Base-by-base conservation (phyloP, 1,140 invertebrate species). In the Drosophila sechellia region DNA sequence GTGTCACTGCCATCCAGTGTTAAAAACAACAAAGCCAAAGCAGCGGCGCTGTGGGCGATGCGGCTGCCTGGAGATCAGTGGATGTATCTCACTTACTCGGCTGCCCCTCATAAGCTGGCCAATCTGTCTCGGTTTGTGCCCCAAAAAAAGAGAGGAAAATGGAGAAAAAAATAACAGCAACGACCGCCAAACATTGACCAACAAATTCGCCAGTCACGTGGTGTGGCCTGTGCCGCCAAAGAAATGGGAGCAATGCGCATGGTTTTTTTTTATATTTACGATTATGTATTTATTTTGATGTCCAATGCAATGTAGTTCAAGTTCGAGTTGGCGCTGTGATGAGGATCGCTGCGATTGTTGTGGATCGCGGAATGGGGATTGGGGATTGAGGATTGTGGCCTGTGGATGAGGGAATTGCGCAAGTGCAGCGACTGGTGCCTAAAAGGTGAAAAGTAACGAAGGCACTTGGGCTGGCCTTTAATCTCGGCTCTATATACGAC, bases 241-340 rank as follows among this genome's bases (percentile, higher is more conserved):
- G 48, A 79, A 87, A 87, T 87, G 84, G 76, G 83, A 79, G 79
- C 83, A 86, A 81, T 81, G 58, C n/a, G 60, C 71, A 58, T 42
- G 50, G 64, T 70, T 69, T 22, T 22, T 20, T 22, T 22, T 70
- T 70, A 49, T 69, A 69, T 69, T 66, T 68, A 69, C 57, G 69
- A 68, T 81, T 78, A 75, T 86, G 64, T 70, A 70, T 69, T 70
- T 46, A 55, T 86, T 85, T 75, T 66, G 75, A 86, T 86, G 68
- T 70, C 81, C 73, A 77, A 58, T 76, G 78, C 83, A 59, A 86
- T 86, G 58, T 87, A 89, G 83, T 89, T 87, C 83, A 87, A 89
- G 83, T 89, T 74, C 83, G 74, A 77, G 74, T 61, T 70, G 84
- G 61, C 80, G 65, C 79, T 78, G 79, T 83, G 64, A 27, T 83